phyloP scores from a whole-genome alignment of 2,797 vertebrate genomes.

The Smutsia gigantea region DNA sequence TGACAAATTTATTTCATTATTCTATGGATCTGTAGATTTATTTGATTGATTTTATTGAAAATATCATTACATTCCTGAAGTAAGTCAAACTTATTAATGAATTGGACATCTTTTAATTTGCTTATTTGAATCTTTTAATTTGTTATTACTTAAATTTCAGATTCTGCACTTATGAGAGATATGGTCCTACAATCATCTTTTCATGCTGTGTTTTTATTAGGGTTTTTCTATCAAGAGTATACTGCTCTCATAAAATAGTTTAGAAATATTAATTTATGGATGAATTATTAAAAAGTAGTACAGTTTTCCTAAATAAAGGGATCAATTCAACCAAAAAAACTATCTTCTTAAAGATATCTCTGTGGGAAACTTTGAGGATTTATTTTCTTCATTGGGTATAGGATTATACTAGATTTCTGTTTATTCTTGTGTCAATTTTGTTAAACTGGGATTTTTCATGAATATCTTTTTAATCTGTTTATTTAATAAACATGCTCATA shows the following conservation, averaged over 20 bases:
- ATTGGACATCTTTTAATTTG: neutral
- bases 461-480: neutral
- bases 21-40: neutral
- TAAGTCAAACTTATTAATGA: neutral
- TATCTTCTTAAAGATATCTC: neutral
- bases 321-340: neutral
- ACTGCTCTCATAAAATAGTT: neutral
- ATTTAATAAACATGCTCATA: neutral
- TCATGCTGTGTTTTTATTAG: neutral
- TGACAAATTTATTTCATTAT: neutral
- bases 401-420: neutral
- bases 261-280: neutral
- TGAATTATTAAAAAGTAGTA: neutral
- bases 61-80: neutral
- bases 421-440: neutral
- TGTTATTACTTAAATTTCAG: neutral
- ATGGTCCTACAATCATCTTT: neutral
- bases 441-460: neutral
- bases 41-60: neutral
- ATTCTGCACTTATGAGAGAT: neutral
- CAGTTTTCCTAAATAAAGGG: neutral
- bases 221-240: neutral
- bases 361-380: neutral
- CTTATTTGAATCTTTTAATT: neutral
- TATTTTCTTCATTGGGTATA: neutral